phyloP scores from a whole-genome alignment of 2,888 invertebrate genomes.

The Congeria kusceri region DNA sequence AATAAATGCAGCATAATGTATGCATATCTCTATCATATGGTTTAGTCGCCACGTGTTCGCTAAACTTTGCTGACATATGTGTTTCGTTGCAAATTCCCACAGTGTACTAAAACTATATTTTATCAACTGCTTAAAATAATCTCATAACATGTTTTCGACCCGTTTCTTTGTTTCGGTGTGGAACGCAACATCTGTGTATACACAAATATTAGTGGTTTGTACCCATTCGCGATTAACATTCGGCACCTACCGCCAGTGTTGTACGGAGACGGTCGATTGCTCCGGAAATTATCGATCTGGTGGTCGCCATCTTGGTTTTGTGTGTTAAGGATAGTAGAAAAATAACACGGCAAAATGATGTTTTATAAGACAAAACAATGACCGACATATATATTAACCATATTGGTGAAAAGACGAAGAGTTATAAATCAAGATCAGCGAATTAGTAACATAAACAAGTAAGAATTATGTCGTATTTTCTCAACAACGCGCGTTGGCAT shows the following conservation, averaged over 20 bases:
- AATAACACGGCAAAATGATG: constrained; percentile 34
- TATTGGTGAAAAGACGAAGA: neutral
- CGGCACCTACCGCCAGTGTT: constrained; percentile 3
- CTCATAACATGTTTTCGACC: no score
- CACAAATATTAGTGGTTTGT: neutral
- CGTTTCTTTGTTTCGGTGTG: no score
- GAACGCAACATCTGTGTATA: neutral
- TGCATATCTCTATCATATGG: no score
- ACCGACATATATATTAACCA: neutral
- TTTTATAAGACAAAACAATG: constrained; percentile 12
- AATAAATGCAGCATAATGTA: no score
- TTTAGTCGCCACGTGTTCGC: no score
- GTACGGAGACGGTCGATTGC: neutral
- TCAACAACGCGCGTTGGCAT: constrained; percentile 2
- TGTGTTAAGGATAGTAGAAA: constrained; percentile 42
- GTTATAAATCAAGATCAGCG: neutral
- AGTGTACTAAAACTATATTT: no score
- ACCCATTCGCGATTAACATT: neutral
- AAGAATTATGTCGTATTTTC: neutral
- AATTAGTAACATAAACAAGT: constrained; percentile 2
- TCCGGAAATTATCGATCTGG: constrained; percentile 40
- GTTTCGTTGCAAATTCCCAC: no score
- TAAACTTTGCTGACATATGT: no score
- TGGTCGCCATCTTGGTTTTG: constrained; percentile 64
- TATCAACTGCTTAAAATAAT: no score